Base-by-base conservation (phyloP, 2,888 invertebrate genomes). In the Galerucella pusilla region DNA sequence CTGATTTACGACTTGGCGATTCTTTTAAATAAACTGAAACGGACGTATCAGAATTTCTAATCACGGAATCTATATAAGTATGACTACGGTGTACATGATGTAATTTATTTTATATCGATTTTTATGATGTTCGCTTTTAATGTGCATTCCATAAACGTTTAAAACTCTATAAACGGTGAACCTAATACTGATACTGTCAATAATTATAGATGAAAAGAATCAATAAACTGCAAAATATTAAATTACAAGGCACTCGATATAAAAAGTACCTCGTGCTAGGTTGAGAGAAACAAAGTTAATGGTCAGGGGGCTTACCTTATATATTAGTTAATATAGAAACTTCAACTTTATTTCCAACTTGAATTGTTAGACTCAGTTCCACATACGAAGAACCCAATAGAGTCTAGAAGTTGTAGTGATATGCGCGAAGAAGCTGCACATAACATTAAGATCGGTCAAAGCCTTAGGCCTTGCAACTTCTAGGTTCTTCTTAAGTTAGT, bases 201-300 rank as follows among this genome's bases (percentile, higher is more conserved):
- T 79, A 77, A 77, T 77, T 77, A 79, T 76, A 74, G 74, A 66
- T 61, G 76, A 76, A 73, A 67, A 74, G 74, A 79, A 79, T 80
- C 80, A 80, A 80, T 80, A 79, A 78, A 76, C 76, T 74, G 74
- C 69, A 71, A 79, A 78, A 78, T 78, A 79, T 79, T 78, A 77
- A 78, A 79, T 80, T 78, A 75, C 77, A 70, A 75, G 77, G 71
- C 42, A 63, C 71, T 75, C 61, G 67, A 72, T 72, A 28, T 9
- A 42, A 52, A 74, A 72, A 68, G 65, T n/a, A 68, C 61, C 68
- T 42, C 68, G 68, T 71, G 67, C 68, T 72, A 71, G 63, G 16
- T 35, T 16, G 42, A 35, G 14, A 61, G 46, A 42, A 49, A 69
- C 2, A 60, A 49, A 25, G n/a, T 16, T 54, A 14, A 42, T 75